Evolutionary conservation across 2,797 vertebrate species (phyloP).

Genomic region (Sebastes trivittatus): DNA sequence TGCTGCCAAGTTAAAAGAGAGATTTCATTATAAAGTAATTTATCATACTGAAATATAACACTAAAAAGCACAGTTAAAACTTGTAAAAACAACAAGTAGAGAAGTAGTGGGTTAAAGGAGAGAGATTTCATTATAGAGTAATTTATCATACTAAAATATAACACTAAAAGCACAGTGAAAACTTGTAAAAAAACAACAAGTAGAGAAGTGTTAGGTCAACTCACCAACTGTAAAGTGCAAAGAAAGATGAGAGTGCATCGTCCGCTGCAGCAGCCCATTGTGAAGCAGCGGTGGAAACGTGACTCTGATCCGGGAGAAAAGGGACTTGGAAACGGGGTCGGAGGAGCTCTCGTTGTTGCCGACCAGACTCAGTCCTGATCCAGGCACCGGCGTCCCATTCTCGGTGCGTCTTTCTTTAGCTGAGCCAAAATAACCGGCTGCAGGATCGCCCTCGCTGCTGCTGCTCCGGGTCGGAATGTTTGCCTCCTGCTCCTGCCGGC

Average conservation of each 20-base stretch:
- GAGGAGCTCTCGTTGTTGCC: constrained; percentile 28
- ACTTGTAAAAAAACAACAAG: constrained; percentile 16
- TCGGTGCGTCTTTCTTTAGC: constrained; percentile 1
- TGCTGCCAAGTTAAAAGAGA: background rate
- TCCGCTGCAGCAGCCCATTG: constrained; percentile 91
- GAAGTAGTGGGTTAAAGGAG: background rate
- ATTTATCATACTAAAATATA: background rate
- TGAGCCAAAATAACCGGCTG: background rate
- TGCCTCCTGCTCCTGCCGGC: constrained; percentile 30
- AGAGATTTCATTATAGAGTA: background rate
- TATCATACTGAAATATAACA: background rate
- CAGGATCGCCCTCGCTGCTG: background rate
- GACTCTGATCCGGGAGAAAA: constrained; percentile 35
- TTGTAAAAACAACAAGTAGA: background rate
- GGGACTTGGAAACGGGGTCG: constrained; percentile 31
- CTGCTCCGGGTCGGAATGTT: constrained; percentile 4
- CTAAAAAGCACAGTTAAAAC: background rate
- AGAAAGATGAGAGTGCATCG: constrained; percentile 89
- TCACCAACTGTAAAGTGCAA: constrained; percentile 92
- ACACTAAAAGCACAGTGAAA: background rate
- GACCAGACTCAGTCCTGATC: constrained; percentile 58
- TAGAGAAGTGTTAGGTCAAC: constrained; percentile 47
- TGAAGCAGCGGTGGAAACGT: constrained; percentile 60
- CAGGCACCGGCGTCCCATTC: constrained; percentile 62
- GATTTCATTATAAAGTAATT: background rate